Evolutionary conservation across 1,140 invertebrate species (phyloP).

Genomic region (Delia radicum): DNA sequence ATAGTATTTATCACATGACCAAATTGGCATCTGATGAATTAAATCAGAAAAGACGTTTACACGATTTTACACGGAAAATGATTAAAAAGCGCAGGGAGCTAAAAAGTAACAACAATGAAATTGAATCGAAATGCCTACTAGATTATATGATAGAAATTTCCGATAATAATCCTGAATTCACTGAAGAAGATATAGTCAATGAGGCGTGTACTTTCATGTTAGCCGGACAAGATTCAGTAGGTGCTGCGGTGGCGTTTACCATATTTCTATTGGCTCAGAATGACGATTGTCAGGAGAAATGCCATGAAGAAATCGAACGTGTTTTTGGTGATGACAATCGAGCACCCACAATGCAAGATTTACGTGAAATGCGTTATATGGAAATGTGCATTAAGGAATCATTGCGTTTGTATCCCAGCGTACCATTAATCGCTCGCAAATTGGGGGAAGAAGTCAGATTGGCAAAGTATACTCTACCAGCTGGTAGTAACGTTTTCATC

Average conservation of each 20-base stretch:
- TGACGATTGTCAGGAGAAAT: constrained; percentile 64
- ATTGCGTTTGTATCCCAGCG: constrained; percentile 67
- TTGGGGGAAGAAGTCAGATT: constrained; percentile 61
- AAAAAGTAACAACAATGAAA: constrained; percentile 30
- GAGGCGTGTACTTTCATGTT: constrained; percentile 76
- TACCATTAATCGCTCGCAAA: constrained; percentile 65
- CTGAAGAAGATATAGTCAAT: constrained; percentile 69
- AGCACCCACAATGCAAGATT: constrained; percentile 60
- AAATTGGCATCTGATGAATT: constrained; percentile 61
- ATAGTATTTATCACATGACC: constrained; percentile 65
- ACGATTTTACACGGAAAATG: constrained; percentile 62
- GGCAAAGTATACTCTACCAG: constrained; percentile 52
- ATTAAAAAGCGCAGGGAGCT: constrained; percentile 50
- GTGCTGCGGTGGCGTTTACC: constrained; percentile 62
- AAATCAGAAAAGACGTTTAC: constrained; percentile 62
- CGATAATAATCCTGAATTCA: constrained; percentile 61
- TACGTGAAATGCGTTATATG: constrained; percentile 64
- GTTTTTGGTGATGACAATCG: constrained; percentile 60
- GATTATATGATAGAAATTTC: constrained; percentile 71
- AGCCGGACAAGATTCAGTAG: constrained; percentile 77
- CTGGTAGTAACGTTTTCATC: constrained; percentile 56
- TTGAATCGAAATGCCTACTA: constrained; percentile 50
- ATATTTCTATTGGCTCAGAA: constrained; percentile 64
- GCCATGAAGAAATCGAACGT: constrained; percentile 61
- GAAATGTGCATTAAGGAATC: constrained; percentile 71